phyloP scores from a whole-genome alignment of 2,113 vertebrate species.

The Addax nasomaculatus region DNA sequence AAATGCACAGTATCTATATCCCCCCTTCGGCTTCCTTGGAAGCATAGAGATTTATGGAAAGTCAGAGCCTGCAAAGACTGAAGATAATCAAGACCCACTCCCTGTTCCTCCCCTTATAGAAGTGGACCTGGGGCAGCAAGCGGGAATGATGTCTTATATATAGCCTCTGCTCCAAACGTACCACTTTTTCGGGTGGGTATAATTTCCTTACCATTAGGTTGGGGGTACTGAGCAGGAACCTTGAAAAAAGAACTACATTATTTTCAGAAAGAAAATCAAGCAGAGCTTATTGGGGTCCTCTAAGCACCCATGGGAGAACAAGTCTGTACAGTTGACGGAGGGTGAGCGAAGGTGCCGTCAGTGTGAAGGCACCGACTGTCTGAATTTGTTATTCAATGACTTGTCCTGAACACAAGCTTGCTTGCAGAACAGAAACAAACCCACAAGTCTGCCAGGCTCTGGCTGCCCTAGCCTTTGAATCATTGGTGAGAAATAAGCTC shows the following conservation, averaged over 20 bases:
- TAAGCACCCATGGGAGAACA: neutral
- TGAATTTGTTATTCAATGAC: neutral
- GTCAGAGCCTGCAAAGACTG: neutral
- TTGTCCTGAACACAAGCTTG: neutral
- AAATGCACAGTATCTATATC: neutral
- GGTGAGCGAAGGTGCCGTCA: neutral
- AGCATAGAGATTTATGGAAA: neutral
- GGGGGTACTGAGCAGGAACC: neutral
- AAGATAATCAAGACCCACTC: neutral
- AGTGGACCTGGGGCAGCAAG: neutral
- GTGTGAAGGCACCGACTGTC: neutral
- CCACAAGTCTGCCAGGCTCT: neutral
- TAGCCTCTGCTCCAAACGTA: neutral
- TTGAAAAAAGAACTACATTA: neutral
- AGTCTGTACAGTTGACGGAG: neutral
- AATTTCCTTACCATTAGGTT: neutral
- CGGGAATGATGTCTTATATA: neutral
- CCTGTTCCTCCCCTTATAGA: neutral
- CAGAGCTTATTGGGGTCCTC: neutral
- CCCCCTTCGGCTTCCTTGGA: neutral
- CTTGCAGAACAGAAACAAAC: neutral
- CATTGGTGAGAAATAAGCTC: conserved; percentile 22
- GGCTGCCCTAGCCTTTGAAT: neutral
- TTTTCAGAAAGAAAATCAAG: neutral
- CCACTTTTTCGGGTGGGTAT: neutral